Evolutionary conservation across 2,113 vertebrate genomes (phyloP), one percentile per base, ranked within the genome.

Genomic region (Prochilodus magdalenae): DNA sequence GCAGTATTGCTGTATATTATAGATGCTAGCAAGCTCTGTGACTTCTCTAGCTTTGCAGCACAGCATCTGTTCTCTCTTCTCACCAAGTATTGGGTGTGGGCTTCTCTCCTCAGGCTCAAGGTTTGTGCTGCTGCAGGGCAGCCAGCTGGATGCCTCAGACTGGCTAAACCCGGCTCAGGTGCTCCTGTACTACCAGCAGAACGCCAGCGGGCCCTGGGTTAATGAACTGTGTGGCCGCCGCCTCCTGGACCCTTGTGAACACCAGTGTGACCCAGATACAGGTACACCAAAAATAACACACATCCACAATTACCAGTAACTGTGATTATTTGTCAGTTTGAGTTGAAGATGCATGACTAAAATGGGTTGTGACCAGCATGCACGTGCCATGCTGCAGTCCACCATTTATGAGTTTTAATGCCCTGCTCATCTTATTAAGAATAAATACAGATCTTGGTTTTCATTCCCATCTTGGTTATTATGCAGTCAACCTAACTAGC

Each of bases 111-210:
- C 87, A 99, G 98, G 98, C 65, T 99, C 97, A 75, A 94, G 97
- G 84, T 99, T 99, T 88, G 96, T 99, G 87, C 89, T 99, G 90
- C 93, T 98, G 87, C 97, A 99, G 86, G 97, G 97, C 55, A 99
- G 96, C 88, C 97, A 99, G 89, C 85, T 99, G 90, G 97, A 98
- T 49, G 97, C 97, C 71, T 98, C 97, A 0, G 97, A 99, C 88
- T 99, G 98, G 98, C 91, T 99, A 87, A 99, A 99, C 88, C 98
- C 98, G 0, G 98, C 97, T 0, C 98, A 99, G 91, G 97, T 99
- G 26, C 63, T 98, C 67, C 89, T 99, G 71, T 99, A 97, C 92
- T 96, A 97, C 87, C 98, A 99, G 88, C 97, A 98, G 95, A 99
- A 99, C 71, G 96, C 97, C 91, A 99, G 98, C 0, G 98, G 98